These are phyloP conservation scores for Mesorhabditis belari DNA, from an alignment of 2,888 invertebrate genomes.

Conservation along the genomic window DNA sequence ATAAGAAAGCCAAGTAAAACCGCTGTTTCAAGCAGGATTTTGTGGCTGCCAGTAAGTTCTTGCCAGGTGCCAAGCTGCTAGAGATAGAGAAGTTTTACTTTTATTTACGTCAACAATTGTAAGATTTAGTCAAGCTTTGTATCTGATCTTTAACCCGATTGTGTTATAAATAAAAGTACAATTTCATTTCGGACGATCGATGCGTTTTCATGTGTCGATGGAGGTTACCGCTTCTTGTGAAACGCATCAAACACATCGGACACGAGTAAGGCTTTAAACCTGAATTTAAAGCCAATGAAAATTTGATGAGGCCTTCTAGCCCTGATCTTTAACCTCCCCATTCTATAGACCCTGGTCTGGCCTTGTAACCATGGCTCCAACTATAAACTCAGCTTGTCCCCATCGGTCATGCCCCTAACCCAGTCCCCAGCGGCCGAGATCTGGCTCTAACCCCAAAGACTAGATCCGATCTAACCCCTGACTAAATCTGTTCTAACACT, in stretches of 20 bases:
- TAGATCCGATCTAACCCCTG: too few species aligned
- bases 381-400: conserved; percentile 5
- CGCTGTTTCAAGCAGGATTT: too few species aligned
- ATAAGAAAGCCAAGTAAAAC: too few species aligned
- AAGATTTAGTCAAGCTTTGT: neutral
- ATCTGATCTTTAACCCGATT: neutral
- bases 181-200: conserved; percentile 8
- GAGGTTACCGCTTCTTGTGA: conserved; percentile 95
- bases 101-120: neutral
- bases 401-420: too few species aligned
- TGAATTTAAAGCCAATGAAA: conserved; percentile 9
- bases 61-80: too few species aligned
- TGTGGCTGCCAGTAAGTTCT: too few species aligned
- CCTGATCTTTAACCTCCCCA: too few species aligned
- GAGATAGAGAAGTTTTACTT: neutral
- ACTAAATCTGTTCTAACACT: too few species aligned
- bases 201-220: conserved; percentile 99
- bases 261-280: conserved; percentile 97
- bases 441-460: too few species aligned
- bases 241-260: conserved; percentile 84
- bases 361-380: neutral
- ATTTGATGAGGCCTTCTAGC: too few species aligned
- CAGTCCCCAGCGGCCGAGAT: too few species aligned
- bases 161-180: neutral
- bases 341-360: too few species aligned